Conservation (phyloP, 2,113 vertebrate genomes). For the Lota lota region DNA sequence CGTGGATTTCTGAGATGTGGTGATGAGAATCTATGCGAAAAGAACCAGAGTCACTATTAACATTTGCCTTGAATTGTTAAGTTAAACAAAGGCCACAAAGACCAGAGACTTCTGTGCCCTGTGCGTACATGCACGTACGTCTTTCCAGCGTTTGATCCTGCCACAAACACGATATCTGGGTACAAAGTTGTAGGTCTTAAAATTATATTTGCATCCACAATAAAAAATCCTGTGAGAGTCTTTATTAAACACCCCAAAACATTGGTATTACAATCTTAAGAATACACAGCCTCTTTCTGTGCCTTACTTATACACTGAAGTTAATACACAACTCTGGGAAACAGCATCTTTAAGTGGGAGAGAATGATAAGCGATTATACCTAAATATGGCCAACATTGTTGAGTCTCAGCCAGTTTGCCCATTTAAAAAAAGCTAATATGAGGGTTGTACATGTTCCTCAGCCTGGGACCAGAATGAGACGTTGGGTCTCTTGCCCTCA, state of each 20-base stretch:
- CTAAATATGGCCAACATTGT: conserved; percentile 22
- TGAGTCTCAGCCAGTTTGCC: conserved; percentile 41
- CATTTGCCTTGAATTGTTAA: background rate
- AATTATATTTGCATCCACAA: too few species aligned
- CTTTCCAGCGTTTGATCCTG: background rate
- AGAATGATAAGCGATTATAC: conserved; percentile 27
- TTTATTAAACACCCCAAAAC: background rate
- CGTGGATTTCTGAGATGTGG: too few species aligned
- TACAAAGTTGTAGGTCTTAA: too few species aligned
- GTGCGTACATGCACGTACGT: background rate
- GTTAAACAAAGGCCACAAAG: too few species aligned
- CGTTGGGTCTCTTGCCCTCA: conserved; percentile 33
- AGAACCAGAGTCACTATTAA: background rate
- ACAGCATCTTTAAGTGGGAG: conserved; percentile 1
- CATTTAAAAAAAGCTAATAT: conserved; percentile 34
- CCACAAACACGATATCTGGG: too few species aligned
- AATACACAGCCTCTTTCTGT: too few species aligned
- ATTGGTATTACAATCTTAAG: background rate
- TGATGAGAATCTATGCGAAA: background rate
- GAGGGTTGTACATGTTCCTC: conserved; percentile 28
- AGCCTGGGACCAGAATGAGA: conserved; percentile 38
- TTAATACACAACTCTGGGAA: conserved; percentile 1
- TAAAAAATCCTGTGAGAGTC: background rate
- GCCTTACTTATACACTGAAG: too few species aligned
- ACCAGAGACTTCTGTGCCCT: too few species aligned